Percentiles rank a stretch among this genome's conserved stretches.
Conservation (phyloP, 2,888 invertebrate species). For the Xylocampa areola region DNA sequence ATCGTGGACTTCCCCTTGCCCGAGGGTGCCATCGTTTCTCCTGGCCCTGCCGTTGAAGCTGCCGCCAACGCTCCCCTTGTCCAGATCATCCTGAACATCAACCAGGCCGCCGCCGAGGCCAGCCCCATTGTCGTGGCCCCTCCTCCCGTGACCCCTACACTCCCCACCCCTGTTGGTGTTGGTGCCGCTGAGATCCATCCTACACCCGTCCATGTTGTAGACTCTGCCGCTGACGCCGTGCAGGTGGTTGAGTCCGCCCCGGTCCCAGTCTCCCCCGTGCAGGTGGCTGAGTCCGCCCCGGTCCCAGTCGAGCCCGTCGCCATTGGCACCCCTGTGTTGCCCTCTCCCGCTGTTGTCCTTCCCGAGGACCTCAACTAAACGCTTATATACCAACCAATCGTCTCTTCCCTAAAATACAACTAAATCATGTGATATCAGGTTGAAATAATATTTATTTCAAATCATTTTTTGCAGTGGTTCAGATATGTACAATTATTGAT, state of each 20-base stretch:
- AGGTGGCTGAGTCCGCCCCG: conserved; percentile 32
- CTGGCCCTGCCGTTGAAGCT: conserved; percentile 36
- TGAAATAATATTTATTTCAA: conserved; percentile 20
- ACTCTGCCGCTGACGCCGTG: conserved; percentile 38
- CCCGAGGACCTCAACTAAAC: conserved; percentile 63
- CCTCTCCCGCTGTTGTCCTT: conserved; percentile 55
- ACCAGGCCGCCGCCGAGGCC: conserved; percentile 28
- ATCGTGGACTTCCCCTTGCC: conserved; percentile 45
- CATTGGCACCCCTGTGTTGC: conserved; percentile 53
- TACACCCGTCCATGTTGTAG: conserved; percentile 13
- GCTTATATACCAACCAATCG: background rate
- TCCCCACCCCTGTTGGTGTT: conserved; percentile 40
- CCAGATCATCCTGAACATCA: conserved; percentile 67
- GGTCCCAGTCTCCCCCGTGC: conserved; percentile 38
- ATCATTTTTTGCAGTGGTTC: conserved; percentile 26
- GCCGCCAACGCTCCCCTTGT: conserved; percentile 57
- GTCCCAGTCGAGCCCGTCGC: conserved; percentile 54
- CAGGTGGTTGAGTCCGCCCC: conserved; percentile 33
- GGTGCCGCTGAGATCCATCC: conserved; percentile 13
- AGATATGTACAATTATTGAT: background rate
- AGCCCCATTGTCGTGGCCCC: conserved; percentile 38
- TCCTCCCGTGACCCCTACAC: no score
- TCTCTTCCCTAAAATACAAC: background rate
- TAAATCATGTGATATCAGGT: background rate
- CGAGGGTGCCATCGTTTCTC: conserved; percentile 26